A percentile compares a stretch with the other conserved stretches of the same genome.
phyloP scores from a whole-genome alignment of 2,888 invertebrate genomes.

The Temnothorax rugatulus region DNA sequence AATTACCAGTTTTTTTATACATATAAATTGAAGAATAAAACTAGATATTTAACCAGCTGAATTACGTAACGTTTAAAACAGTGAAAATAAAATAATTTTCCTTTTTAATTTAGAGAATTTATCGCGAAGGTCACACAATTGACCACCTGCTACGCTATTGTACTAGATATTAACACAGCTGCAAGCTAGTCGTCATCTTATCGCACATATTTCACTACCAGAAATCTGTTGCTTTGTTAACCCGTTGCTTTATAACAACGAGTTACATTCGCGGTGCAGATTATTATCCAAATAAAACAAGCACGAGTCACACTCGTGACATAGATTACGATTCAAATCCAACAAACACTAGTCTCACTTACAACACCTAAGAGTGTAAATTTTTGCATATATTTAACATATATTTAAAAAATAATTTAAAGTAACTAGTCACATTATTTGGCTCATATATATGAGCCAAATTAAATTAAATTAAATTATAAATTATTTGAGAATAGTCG shows the following conservation, averaged over 20 bases:
- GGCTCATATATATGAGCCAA: background rate
- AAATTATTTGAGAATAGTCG: background rate
- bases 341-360: background rate
- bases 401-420: background rate
- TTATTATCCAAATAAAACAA: constrained; percentile 17
- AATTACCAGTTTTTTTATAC: background rate
- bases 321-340: background rate
- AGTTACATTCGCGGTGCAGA: background rate
- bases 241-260: background rate
- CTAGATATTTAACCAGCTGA: background rate
- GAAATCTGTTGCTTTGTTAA: constrained; percentile 30
- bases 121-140: constrained; percentile 7
- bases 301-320: background rate
- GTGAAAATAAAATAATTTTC: background rate
- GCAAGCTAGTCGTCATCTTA: constrained; percentile 19
- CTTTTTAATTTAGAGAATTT: background rate
- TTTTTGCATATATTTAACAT: background rate
- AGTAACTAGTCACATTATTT: background rate
- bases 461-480: too few species aligned
- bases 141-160: constrained; percentile 15
- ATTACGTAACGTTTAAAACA: constrained; percentile 20
- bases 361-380: background rate
- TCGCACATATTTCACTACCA: constrained; percentile 13
- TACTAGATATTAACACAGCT: constrained; percentile 40
- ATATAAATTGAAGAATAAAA: background rate